phyloP scores from a whole-genome alignment of 2,888 invertebrate species.

The Habrosyne pyritoides region DNA sequence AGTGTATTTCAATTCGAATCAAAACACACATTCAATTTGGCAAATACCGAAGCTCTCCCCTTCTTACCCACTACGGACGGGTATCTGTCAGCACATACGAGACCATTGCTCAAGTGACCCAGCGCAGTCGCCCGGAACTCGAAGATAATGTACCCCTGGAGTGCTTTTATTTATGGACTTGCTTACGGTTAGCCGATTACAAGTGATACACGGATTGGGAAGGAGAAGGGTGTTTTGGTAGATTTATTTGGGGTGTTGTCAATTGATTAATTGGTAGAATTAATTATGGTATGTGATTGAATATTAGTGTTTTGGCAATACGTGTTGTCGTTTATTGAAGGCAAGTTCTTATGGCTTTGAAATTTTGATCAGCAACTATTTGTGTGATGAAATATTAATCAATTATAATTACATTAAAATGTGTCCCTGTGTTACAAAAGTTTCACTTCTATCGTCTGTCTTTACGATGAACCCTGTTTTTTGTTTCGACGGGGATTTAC shows the following conservation, averaged over 20 bases:
- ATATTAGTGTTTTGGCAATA: no score
- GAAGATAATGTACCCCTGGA: constrained; percentile 16
- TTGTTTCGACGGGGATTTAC: no score
- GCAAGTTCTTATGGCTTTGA: no score
- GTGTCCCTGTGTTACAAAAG: no score
- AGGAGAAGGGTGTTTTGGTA: not conserved
- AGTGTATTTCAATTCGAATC: not conserved
- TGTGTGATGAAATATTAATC: no score
- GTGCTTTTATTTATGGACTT: constrained; percentile 14
- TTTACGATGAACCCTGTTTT: no score
- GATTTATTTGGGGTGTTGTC: not conserved
- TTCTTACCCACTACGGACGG: not conserved
- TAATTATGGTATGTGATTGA: no score
- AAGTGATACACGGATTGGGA: constrained; percentile 3
- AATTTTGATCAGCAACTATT: no score
- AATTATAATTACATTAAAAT: no score
- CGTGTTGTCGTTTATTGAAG: no score
- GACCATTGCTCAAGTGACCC: constrained; percentile 13
- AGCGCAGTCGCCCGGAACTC: constrained; percentile 13
- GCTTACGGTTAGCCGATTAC: constrained; percentile 10
- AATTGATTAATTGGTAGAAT: not conserved
- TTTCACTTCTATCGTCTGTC: no score
- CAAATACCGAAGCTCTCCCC: constrained; percentile 9
- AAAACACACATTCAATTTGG: constrained; percentile 23
- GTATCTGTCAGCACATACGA: constrained; percentile 12